Conservation (phyloP, 1,140 invertebrate species). For the Drosophila orena region DNA sequence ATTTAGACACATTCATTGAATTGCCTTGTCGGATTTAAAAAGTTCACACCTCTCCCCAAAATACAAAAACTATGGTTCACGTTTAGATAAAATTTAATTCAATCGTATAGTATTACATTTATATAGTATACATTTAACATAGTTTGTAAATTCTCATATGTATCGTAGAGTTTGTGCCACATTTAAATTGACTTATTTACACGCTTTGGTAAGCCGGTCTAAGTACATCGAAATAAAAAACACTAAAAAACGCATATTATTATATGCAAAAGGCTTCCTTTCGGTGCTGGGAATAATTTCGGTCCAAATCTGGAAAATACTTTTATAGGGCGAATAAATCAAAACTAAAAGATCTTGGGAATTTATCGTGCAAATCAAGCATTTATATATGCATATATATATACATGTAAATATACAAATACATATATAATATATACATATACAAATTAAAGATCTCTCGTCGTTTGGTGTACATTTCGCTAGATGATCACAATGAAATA, state of each 20-base stretch:
- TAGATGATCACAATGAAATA: constrained; percentile 60
- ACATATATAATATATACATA: constrained; percentile 21
- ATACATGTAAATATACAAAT: constrained; percentile 25
- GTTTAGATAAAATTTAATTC: constrained; percentile 41
- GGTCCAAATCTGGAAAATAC: constrained; percentile 8
- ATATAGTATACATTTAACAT: constrained; percentile 28
- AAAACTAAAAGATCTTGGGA: constrained; percentile 10
- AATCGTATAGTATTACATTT: constrained; percentile 15
- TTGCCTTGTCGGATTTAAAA: no score
- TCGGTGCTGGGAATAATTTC: constrained; percentile 30
- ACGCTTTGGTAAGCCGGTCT: constrained; percentile 22
- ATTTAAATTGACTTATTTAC: constrained; percentile 48
- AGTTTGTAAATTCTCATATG: constrained; percentile 52
- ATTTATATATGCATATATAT: constrained; percentile 20
- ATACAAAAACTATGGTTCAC: not conserved
- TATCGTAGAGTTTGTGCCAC: constrained; percentile 48
- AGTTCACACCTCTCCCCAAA: not conserved
- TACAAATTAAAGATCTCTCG: constrained; percentile 33
- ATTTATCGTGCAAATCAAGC: constrained; percentile 25
- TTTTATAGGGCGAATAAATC: not conserved
- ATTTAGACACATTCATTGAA: no score
- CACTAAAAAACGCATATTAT: not conserved
- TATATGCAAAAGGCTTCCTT: constrained; percentile 11
- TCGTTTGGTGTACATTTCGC: constrained; percentile 27
- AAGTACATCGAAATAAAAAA: constrained; percentile 38